Conservation (phyloP, 64 coral and sea anemone genomes). For the Montipora efflorescens region DNA sequence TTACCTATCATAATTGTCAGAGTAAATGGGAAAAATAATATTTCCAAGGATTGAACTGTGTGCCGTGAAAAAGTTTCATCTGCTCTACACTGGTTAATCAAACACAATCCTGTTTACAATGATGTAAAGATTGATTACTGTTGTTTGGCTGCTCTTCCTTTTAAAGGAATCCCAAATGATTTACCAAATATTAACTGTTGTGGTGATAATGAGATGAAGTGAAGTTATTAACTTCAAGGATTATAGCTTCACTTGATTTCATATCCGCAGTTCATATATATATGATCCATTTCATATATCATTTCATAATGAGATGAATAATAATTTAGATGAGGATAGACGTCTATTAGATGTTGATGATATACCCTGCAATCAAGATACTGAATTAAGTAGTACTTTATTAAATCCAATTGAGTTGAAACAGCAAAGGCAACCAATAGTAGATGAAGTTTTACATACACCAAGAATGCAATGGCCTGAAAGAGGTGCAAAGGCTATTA, state of each 20-base stretch:
- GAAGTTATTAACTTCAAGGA: too few relatives aligned
- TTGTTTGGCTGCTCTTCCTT: not conserved
- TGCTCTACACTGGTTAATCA: slow-evolving; percentile 25
- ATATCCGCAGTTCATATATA: too few relatives aligned
- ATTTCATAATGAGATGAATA: too few relatives aligned
- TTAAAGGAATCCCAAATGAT: not conserved
- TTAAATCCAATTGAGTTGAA: not conserved
- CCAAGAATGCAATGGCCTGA: not conserved
- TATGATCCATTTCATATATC: too few relatives aligned
- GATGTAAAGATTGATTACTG: not conserved
- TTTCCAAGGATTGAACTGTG: not conserved
- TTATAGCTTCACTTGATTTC: too few relatives aligned
- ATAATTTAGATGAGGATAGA: not conserved
- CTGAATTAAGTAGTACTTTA: not conserved
- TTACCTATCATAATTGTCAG: not conserved
- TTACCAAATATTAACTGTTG: not conserved
- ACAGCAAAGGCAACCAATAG: slow-evolving; percentile 23
- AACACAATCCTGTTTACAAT: slow-evolving; percentile 25
- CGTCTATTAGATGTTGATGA: not conserved
- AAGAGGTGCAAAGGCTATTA: not conserved
- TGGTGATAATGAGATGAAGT: not conserved
- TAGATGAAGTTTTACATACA: not conserved
- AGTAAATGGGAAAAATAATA: not conserved
- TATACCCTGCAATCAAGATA: too few relatives aligned
- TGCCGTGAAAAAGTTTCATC: not conserved